These are phyloP conservation scores for Cataglyphis livida DNA, from an alignment of 2,888 invertebrate genomes.

Conservation along the genomic window DNA sequence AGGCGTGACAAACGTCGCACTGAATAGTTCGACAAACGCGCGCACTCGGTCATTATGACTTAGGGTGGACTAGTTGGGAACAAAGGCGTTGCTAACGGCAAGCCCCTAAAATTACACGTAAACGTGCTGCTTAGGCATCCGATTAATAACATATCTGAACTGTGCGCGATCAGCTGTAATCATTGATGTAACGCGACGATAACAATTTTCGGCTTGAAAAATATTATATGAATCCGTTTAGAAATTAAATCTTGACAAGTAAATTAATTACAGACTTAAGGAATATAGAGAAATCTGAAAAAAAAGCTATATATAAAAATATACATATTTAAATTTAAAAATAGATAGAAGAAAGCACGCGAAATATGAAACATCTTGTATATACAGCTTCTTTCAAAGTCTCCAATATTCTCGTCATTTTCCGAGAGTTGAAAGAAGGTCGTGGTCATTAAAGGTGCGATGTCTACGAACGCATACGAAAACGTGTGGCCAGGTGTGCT, in stretches of 20 bases:
- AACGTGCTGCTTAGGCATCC: conserved; percentile 39
- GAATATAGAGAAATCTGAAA: not conserved
- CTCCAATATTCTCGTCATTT: not conserved
- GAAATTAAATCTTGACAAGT: not conserved
- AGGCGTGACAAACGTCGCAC: conserved; percentile 50
- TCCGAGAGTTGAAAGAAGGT: not conserved
- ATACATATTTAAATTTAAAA: not conserved
- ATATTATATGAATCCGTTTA: not conserved
- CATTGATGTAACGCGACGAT: not conserved
- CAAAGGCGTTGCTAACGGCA: conserved; percentile 55
- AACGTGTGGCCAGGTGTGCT: conserved; percentile 59
- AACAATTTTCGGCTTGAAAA: not conserved
- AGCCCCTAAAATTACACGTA: conserved; percentile 61
- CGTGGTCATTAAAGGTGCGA: conserved; percentile 17
- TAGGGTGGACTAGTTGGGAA: conserved; percentile 23
- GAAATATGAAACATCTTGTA: not conserved
- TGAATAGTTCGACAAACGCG: conserved; percentile 51
- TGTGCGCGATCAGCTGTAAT: not conserved
- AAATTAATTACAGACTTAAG: not conserved
- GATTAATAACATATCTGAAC: conserved; percentile 44
- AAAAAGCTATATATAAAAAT: not conserved
- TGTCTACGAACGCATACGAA: conserved; percentile 41
- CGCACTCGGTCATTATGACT: conserved; percentile 40
- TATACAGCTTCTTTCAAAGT: not conserved
- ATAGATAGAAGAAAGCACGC: not conserved